Base-by-base conservation (phyloP, 2,888 invertebrate genomes). In the Theretra japonica region DNA sequence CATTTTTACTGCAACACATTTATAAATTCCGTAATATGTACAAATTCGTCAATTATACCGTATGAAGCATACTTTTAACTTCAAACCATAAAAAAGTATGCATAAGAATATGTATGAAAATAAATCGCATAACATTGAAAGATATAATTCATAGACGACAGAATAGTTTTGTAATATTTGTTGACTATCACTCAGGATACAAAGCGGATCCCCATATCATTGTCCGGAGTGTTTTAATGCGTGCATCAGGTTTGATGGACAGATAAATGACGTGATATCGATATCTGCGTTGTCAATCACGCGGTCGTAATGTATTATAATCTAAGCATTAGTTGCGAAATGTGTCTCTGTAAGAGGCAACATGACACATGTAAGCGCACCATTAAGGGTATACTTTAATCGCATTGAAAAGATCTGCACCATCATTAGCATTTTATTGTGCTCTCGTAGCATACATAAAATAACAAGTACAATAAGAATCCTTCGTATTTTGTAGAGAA, bases 271-370 rank as follows among this genome's bases (percentile, higher is more conserved):
- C 80, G 78, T 70, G 82, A 82, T 85, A 84, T 74, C 75, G 79
- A 82, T 87, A 83, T 86, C 82, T 77, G 73, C 78, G 82, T 81
- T 86, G 88, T 90, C 90, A 89, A 90, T 90, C 90, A 88, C 73
- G 76, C 79, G 75, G 76, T 75, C 77, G 77, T 84, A 82, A 81
- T 81, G 82, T 83, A 83, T 86, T 88, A 85, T 86, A 83, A 82
- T 83, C 79, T 79, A 79, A 81, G 76, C 85, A 84, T 82, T 82
- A 83, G 82, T 78, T 80, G 80, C 76, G 76, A 82, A 83, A 78
- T 79, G 76, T 80, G 76, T 80, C 79, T 80, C 82, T 81, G 79
- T 82, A 77, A 77, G 74, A 72, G 72, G 77, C 73, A 73, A 71
- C 77, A 76, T 77, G 33, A 58, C 69, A 57, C 57, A 62, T 76